These are phyloP conservation scores for Pampusana beccarii DNA, from an alignment of 2,113 vertebrate species.

Conservation along the genomic window DNA sequence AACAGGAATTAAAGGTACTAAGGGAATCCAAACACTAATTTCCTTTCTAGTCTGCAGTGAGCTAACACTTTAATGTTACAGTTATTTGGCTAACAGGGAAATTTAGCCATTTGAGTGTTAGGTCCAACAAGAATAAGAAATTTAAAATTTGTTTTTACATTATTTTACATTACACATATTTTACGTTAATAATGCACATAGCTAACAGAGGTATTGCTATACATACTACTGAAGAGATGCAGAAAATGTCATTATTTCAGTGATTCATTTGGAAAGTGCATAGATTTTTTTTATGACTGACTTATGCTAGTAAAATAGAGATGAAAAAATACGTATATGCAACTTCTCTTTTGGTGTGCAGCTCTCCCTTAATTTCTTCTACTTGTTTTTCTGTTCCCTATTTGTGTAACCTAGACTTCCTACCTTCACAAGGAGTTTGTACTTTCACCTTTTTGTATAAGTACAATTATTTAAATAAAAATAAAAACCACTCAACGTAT, in stretches of 20 bases:
- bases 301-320: background rate
- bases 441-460: background rate
- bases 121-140: background rate
- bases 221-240: rapidly evolving
- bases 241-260: background rate
- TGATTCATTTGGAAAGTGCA: background rate
- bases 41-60: background rate
- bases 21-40: background rate
- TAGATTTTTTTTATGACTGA: background rate
- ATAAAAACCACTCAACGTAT: background rate
- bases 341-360: background rate
- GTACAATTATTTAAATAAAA: background rate
- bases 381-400: background rate
- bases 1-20: background rate
- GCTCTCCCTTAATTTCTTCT: background rate
- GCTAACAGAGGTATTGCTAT: background rate
- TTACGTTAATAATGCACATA: background rate
- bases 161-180: background rate
- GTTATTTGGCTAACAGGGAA: background rate
- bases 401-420: background rate
- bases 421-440: background rate
- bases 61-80: background rate
- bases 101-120: background rate
- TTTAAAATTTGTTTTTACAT: background rate
- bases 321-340: background rate